Conservation (phyloP, 2,797 vertebrate species). For the Okamejei kenojei region DNA sequence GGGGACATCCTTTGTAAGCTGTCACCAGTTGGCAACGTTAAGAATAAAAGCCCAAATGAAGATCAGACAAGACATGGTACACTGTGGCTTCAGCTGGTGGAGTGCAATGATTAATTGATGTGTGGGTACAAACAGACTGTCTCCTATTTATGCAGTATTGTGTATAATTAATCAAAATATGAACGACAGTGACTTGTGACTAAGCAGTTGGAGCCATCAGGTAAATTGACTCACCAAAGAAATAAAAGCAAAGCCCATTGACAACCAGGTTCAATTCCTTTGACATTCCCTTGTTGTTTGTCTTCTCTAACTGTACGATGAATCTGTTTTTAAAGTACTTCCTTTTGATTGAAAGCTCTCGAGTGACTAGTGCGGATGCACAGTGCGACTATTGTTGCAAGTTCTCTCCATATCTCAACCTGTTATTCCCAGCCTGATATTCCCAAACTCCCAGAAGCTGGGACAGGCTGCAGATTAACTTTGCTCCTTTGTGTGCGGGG, state of each 20-base stretch:
- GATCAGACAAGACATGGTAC: background rate
- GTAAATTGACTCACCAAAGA: conserved; percentile 20
- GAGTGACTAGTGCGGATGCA: background rate
- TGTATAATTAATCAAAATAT: conserved; percentile 33
- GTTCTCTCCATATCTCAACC: background rate
- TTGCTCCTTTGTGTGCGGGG: background rate
- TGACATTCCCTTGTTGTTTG: background rate
- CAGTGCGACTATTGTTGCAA: background rate
- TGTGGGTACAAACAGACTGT: background rate
- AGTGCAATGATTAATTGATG: conserved; percentile 12
- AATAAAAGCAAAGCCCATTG: conserved; percentile 1
- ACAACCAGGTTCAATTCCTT: background rate
- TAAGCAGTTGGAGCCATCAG: conserved; percentile 8
- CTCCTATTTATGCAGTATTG: conserved; percentile 20
- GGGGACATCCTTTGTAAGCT: background rate
- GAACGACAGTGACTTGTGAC: conserved; percentile 23
- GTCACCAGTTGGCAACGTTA: background rate
- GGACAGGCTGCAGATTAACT: background rate
- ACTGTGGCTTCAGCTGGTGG: background rate
- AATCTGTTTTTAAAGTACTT: background rate
- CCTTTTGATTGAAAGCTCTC: background rate
- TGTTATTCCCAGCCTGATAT: background rate
- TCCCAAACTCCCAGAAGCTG: background rate
- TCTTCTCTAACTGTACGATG: background rate
- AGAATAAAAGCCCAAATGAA: background rate